Evolutionary conservation across 2,888 invertebrate genomes (phyloP).

Genomic region (Polymixis flavicincta): DNA sequence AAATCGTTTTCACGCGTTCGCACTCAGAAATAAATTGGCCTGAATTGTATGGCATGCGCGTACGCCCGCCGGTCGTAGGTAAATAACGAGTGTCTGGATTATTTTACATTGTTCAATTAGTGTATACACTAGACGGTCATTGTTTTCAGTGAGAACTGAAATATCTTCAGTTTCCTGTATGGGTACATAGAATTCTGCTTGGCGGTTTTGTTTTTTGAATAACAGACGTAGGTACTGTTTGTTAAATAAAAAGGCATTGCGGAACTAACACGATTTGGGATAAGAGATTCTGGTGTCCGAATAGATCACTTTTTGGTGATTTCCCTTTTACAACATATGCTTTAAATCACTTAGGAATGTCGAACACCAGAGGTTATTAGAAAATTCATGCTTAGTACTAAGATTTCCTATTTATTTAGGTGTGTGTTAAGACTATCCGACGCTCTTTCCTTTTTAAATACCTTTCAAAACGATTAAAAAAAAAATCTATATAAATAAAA

Average conservation of each 20-base stretch:
- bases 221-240: background rate
- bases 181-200: background rate
- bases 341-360: background rate
- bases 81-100: constrained; percentile 62
- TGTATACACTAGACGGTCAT: constrained; percentile 52
- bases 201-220: background rate
- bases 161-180: constrained; percentile 15
- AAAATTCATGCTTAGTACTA: no score
- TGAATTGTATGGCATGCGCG: constrained; percentile 78
- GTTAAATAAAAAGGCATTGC: no score
- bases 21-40: constrained; percentile 75
- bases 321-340: background rate
- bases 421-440: background rate
- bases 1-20: constrained; percentile 67
- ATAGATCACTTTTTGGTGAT: background rate
- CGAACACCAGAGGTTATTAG: background rate
- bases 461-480: no score
- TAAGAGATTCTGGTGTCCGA: background rate
- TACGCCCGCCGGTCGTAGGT: constrained; percentile 62
- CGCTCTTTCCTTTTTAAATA: background rate
- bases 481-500: no score
- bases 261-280: no score
- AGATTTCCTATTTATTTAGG: background rate
- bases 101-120: constrained; percentile 55
- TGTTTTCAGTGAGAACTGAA: constrained; percentile 56